A percentile compares a stretch with the other conserved stretches of the same genome.
Evolutionary conservation across 1,140 invertebrate genomes (phyloP).

Genomic region (Eulimnadia texana): DNA sequence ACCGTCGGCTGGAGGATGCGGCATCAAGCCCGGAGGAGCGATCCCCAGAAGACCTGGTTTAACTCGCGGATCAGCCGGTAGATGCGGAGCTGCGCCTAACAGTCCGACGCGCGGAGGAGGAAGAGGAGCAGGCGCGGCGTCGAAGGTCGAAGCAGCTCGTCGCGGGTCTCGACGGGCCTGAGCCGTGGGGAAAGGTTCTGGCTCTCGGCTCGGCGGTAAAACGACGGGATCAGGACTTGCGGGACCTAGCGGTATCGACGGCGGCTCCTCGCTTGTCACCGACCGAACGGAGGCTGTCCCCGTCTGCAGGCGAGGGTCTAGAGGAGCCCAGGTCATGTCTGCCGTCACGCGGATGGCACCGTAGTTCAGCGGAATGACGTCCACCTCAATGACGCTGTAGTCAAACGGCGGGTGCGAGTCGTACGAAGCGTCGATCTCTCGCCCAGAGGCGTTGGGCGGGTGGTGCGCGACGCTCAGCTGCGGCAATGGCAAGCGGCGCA

Average conservation of each 20-base stretch:
- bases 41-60: conserved; percentile 10
- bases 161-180: not conserved
- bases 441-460: too few relatives aligned
- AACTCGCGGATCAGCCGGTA: not conserved
- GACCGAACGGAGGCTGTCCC: not conserved
- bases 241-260: conserved; percentile 7
- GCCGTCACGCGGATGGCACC: conserved; percentile 50
- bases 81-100: conserved; percentile 1
- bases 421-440: conserved; percentile 66
- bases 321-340: conserved; percentile 37
- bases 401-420: conserved; percentile 53
- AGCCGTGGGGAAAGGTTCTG: conserved; percentile 1
- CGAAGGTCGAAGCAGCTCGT: conserved; percentile 2
- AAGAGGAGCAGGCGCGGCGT: not conserved
- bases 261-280: not conserved
- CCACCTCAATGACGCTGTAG: conserved; percentile 48
- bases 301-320: conserved; percentile 14
- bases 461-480: conserved; percentile 51
- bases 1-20: not conserved
- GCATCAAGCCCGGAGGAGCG: conserved; percentile 14
- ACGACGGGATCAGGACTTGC: conserved; percentile 13
- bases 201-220: not conserved
- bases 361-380: conserved; percentile 56
- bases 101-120: not conserved
- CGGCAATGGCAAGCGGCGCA: conserved; percentile 54